phyloP scores from a whole-genome alignment of 2,888 invertebrate genomes.

The Kuschelorhynchus macadamiae region DNA sequence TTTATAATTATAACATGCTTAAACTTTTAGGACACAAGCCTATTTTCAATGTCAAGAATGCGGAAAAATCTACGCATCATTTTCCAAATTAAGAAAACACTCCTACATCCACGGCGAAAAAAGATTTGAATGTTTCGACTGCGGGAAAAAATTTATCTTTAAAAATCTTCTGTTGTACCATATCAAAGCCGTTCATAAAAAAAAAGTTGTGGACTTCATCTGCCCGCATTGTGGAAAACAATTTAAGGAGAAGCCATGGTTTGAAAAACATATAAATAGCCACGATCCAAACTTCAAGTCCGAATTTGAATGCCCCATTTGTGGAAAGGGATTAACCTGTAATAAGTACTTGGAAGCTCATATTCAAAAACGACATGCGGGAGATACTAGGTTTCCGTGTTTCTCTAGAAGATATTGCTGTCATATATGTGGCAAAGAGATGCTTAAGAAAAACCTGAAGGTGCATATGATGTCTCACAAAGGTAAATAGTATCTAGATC shows the following conservation, averaged over 20 bases:
- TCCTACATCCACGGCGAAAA: constrained; percentile 39
- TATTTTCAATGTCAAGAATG: constrained; percentile 17
- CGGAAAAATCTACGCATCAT: constrained; percentile 26
- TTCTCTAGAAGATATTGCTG: constrained; percentile 53
- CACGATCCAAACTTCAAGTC: constrained; percentile 53
- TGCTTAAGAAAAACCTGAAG: constrained; percentile 63
- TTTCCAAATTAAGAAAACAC: constrained; percentile 34
- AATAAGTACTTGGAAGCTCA: constrained; percentile 44
- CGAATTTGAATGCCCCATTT: constrained; percentile 43
- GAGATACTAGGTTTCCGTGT: constrained; percentile 36
- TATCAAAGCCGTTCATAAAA: constrained; percentile 28
- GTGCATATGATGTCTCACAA: constrained; percentile 64
- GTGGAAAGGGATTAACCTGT: constrained; percentile 33
- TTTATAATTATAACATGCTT: too few species aligned
- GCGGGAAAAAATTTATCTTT: constrained; percentile 41
- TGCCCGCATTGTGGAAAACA: constrained; percentile 52
- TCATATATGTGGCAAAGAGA: constrained; percentile 62
- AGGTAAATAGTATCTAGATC: too few species aligned
- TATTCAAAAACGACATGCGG: constrained; percentile 34
- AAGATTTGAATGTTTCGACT: constrained; percentile 39
- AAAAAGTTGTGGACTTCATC: constrained; percentile 16
- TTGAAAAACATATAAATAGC: constrained; percentile 52
- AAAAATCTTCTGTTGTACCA: constrained; percentile 56
- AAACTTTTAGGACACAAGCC: too few species aligned
- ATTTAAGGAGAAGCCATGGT: constrained; percentile 52